These are phyloP conservation scores for Trididemnum clinides DNA, from an alignment of 23 tunicate genomes.

Conservation along the genomic window DNA sequence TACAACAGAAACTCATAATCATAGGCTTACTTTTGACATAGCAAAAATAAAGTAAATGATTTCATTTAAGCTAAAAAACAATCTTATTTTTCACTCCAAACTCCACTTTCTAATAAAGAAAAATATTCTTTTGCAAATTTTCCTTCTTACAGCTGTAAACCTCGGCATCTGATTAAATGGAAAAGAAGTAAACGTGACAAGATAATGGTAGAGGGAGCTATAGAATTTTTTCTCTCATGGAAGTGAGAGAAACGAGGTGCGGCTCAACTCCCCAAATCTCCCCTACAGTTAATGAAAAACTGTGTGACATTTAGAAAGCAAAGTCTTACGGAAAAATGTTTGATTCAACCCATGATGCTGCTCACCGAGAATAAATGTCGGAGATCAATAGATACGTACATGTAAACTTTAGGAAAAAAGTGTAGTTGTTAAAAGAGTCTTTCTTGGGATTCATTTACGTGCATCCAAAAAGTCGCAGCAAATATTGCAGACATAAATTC, in stretches of 20 bases:
- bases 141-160: not conserved
- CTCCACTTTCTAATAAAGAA: not conserved
- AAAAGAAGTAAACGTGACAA: not conserved
- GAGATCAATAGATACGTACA: no score
- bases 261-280: not conserved
- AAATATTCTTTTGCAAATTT: not conserved
- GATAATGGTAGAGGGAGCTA: slow-evolving; percentile 11
- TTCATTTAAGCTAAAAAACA: not conserved
- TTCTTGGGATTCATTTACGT: no score
- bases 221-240: not conserved
- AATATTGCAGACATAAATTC: no score
- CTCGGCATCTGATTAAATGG: not conserved
- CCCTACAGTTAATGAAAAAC: no score
- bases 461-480: no score
- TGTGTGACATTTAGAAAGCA: no score
- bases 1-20: not conserved
- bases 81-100: not conserved
- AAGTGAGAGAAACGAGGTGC: not conserved
- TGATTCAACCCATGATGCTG: no score
- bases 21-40: not conserved
- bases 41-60: not conserved
- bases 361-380: no score
- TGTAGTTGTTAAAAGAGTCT: no score
- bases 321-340: no score
- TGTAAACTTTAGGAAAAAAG: no score